phyloP scores from a whole-genome alignment of 2,888 invertebrate genomes.

The Ormyrus pomaceus region DNA sequence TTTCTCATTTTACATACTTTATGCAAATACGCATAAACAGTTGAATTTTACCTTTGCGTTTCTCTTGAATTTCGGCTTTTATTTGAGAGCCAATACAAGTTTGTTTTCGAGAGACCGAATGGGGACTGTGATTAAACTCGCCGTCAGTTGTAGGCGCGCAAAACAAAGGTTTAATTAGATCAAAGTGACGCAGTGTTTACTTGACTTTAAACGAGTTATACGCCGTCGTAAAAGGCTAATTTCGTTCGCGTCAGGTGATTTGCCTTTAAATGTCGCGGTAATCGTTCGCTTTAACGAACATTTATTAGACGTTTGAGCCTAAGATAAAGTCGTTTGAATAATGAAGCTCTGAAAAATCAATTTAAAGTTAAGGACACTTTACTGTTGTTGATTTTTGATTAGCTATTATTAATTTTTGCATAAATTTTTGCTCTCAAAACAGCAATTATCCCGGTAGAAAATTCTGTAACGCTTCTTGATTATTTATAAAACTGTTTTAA shows the following conservation, averaged over 20 bases:
- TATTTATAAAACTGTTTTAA: background rate
- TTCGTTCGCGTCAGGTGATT: background rate
- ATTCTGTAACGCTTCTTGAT: background rate
- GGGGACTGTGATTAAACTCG: background rate
- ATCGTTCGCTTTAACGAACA: slow-evolving; percentile 7
- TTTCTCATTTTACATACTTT: too few relatives aligned
- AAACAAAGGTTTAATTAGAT: too few relatives aligned
- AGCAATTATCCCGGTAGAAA: too few relatives aligned
- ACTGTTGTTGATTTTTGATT: background rate
- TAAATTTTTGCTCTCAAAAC: too few relatives aligned
- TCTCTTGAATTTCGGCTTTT: background rate
- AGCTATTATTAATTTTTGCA: background rate
- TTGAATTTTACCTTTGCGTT: background rate
- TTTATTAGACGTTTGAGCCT: background rate
- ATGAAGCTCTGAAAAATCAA: slow-evolving; percentile 3
- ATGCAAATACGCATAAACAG: too few relatives aligned
- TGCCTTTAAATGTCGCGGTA: slow-evolving; percentile 3
- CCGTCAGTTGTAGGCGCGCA: background rate
- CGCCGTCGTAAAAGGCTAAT: background rate
- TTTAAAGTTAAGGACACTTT: background rate
- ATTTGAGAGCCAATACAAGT: background rate
- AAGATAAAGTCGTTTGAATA: background rate
- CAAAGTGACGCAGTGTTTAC: too few relatives aligned
- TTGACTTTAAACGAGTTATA: background rate
- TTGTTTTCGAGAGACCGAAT: background rate